Evolutionary conservation across 2,797 vertebrate species (phyloP).

Genomic region (Urosaurus nigricauda): DNA sequence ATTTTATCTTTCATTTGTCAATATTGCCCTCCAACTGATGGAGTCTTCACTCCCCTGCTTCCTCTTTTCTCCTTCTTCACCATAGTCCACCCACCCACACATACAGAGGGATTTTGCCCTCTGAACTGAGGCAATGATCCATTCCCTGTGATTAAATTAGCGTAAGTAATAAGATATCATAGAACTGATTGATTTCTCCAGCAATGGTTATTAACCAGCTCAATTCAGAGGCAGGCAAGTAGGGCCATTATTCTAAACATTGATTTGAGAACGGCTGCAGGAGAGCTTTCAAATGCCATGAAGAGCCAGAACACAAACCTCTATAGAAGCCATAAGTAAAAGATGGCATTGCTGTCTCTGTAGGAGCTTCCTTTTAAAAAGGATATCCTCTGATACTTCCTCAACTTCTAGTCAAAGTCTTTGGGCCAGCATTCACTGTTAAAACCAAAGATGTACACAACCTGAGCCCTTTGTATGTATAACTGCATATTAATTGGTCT

Average conservation of each 20-base stretch:
- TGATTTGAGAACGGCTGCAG: constrained; percentile 84
- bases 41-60: constrained; percentile 37
- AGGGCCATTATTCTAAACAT: constrained; percentile 93
- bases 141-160: constrained; percentile 98
- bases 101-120: constrained; percentile 74
- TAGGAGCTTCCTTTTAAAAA: neutral
- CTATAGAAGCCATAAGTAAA: constrained; percentile 38
- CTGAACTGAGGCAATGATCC: constrained; percentile 90
- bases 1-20: constrained; percentile 16
- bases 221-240: constrained; percentile 87
- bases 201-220: constrained; percentile 94
- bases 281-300: constrained; percentile 67
- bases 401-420: too few species aligned
- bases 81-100: constrained; percentile 55
- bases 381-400: too few species aligned
- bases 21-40: constrained; percentile 11
- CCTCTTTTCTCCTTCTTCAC: constrained; percentile 35
- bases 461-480: too few species aligned
- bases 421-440: too few species aligned
- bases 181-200: constrained; percentile 94
- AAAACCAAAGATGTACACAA: too few species aligned
- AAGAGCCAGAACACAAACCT: constrained; percentile 67
- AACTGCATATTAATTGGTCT: too few species aligned
- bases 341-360: neutral
- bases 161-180: constrained; percentile 98